Percentiles rank a stretch among this genome's conserved stretches.
Conservation (phyloP, 2,113 vertebrate species). For the Misgurnus mizolepis region DNA sequence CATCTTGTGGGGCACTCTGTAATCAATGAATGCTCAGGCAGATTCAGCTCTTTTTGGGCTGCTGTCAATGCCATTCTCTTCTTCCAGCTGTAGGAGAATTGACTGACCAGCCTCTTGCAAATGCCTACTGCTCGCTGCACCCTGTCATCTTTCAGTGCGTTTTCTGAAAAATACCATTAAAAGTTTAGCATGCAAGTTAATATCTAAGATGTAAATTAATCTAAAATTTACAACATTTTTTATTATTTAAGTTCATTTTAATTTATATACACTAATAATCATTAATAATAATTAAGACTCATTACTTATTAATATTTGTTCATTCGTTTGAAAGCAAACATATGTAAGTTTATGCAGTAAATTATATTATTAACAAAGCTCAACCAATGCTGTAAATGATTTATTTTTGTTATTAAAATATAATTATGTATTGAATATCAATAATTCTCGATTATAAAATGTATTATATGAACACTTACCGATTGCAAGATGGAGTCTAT, state of each 20-base stretch:
- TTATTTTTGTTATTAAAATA: too few species aligned
- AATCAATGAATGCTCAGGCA: not conserved
- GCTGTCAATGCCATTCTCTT: not conserved
- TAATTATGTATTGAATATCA: too few species aligned
- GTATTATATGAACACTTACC: too few species aligned
- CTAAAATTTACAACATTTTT: not conserved
- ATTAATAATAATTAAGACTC: not conserved
- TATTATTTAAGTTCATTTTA: not conserved
- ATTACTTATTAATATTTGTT: too few species aligned
- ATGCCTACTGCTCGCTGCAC: too few species aligned
- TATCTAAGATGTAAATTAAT: not conserved
- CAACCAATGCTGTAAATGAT: too few species aligned
- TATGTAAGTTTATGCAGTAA: too few species aligned
- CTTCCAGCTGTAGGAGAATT: constrained; percentile 13
- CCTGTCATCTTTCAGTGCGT: constrained; percentile 5
- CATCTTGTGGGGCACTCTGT: not conserved
- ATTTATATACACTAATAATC: not conserved
- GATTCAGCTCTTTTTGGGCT: not conserved
- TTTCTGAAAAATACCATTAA: constrained; percentile 6
- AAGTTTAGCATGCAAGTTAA: not conserved
- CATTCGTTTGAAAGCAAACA: not conserved
- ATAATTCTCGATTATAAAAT: too few species aligned
- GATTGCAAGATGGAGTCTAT: too few species aligned
- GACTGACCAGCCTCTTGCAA: constrained; percentile 25
- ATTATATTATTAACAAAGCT: too few species aligned